Conservation (phyloP, 2,888 invertebrate species). For the Gisinianus flammeolus region DNA sequence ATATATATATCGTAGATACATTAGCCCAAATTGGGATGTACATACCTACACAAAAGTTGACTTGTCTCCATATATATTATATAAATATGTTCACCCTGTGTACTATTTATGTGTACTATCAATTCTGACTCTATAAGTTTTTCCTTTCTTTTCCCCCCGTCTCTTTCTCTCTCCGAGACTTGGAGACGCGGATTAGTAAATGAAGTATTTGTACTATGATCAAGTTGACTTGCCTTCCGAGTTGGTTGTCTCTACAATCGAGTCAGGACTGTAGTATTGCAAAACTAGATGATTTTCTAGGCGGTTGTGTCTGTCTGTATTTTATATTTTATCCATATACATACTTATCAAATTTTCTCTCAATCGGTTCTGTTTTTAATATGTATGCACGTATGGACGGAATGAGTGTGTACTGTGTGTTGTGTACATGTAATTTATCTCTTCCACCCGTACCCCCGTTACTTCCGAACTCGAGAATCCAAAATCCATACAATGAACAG, state of each 20-base stretch:
- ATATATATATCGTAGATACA: no score
- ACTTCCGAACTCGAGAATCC: conserved; percentile 22
- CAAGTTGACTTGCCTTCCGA: not conserved
- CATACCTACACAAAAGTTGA: no score
- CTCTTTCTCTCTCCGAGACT: not conserved
- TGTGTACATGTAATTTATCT: not conserved
- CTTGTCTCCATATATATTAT: not conserved
- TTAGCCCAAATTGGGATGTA: no score
- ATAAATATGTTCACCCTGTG: not conserved
- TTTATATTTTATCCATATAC: not conserved
- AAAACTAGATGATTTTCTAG: conserved; percentile 2
- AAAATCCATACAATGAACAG: not conserved
- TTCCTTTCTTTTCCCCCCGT: not conserved
- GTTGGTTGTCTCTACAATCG: not conserved
- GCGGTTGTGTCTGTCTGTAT: not conserved
- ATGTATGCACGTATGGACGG: not conserved
- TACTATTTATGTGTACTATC: not conserved
- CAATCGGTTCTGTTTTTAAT: conserved; percentile 1
- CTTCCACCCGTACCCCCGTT: no score
- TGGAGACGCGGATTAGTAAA: conserved; percentile 10
- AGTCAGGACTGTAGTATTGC: not conserved
- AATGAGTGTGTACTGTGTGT: not conserved
- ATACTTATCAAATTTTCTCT: not conserved
- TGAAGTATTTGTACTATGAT: conserved; percentile 17
- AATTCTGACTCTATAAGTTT: not conserved